phyloP scores from a whole-genome alignment of 92 coral and sea anemone species.

The Diadumene lineata region DNA sequence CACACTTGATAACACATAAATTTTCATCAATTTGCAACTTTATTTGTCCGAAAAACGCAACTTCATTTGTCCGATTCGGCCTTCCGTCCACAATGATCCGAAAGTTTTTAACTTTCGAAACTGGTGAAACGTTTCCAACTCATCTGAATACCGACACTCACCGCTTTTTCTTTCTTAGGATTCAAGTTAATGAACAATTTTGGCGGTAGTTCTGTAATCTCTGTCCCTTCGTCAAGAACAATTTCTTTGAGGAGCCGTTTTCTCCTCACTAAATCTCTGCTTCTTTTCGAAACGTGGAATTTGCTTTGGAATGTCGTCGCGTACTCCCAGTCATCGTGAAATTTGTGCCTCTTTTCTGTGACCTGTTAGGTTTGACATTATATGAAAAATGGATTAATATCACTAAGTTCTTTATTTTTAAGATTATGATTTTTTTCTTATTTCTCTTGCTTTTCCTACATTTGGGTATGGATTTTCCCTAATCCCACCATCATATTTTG shows the following conservation, averaged over 20 bases:
- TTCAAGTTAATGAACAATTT: constrained; percentile 35
- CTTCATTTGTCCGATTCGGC: too few species aligned
- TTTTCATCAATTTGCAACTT: too few species aligned
- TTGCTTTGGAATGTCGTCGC: constrained; percentile 57
- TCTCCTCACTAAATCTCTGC: constrained; percentile 72
- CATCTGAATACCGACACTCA: too few species aligned
- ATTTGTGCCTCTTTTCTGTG: constrained; percentile 33
- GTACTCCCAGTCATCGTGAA: constrained; percentile 90
- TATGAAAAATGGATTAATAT: not conserved
- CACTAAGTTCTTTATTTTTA: not conserved
- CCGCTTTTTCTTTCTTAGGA: constrained; percentile 12
- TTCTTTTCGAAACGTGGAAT: constrained; percentile 65
- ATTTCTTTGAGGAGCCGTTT: constrained; percentile 68
- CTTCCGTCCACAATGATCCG: too few species aligned
- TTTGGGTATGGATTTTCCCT: too few species aligned
- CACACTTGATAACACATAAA: too few species aligned
- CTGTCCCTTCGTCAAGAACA: constrained; percentile 12
- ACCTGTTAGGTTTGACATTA: constrained; percentile 25
- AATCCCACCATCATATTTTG: too few species aligned
- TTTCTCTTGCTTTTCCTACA: too few species aligned
- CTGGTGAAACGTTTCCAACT: too few species aligned
- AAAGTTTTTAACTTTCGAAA: too few species aligned
- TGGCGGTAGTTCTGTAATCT: constrained; percentile 33
- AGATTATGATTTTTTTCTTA: too few species aligned
- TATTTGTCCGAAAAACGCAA: too few species aligned